Base-by-base conservation (phyloP, 2,888 invertebrate species). In the Heterodera filipjevi region DNA sequence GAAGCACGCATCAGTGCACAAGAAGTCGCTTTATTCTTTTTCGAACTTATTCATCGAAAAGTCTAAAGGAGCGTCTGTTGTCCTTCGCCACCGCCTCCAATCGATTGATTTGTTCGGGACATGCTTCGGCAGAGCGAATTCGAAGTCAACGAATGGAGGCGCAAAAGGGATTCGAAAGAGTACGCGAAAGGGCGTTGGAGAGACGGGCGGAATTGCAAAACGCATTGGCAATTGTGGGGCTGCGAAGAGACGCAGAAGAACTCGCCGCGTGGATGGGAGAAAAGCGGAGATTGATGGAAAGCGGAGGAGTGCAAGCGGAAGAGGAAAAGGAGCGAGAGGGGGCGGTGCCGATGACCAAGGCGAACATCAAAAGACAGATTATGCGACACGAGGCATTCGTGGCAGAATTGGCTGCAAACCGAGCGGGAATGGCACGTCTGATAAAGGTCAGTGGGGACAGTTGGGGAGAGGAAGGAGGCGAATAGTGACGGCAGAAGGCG, bases 1-100 rank as follows among this genome's bases (percentile, higher is more conserved):
- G 94, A 95, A 89, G 95, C 95, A 86, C 94, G 95, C 0, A 91
- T 98, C 32, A 92, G 92, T 81, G 97, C 95, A 0, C 97, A 98
- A 90, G 96, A 97, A 89, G 90, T 96, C 33, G 16, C 14, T 71
- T 35, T 72, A 22, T 19, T 35, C 19, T 27, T 19, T 27, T 33
- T 30, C 93, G 22, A 32, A 46, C 71, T 19, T 35, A 14, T 10
- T 30, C 46, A 77, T 71, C 46, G 30, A 14, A 32, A 27, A 30
- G 39, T 71, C 22, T 5, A 49, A 33, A 73, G 74, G 74, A 73
- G 14, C 53, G 74, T 33, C 27, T 66, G 46, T 19, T 76, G n/a
- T 27, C 76, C 0, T 94, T 97, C 90, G 93, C 92, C 84, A 94
- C 94, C 85, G 93, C 93, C 80, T 96, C 96, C 0, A 93, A 94